A percentile compares a stretch with the other conserved stretches of the same genome.
phyloP scores from a whole-genome alignment of 37 sponge, comb jelly and placozoan species.

The Aplysina aerophoba region DNA sequence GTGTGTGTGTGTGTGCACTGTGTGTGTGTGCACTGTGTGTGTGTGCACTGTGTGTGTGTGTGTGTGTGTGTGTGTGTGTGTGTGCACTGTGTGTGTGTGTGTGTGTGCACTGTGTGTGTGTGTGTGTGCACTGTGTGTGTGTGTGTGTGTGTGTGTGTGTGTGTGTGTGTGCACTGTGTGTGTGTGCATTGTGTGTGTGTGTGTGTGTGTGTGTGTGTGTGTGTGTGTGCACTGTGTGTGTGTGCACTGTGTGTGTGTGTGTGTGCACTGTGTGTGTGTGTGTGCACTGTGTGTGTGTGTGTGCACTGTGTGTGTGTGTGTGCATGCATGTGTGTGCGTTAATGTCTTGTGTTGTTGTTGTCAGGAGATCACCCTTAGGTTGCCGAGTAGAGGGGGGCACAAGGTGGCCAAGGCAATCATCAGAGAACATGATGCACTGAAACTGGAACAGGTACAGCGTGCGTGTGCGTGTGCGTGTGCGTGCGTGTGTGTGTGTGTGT shows the following conservation, averaged over 20 bases:
- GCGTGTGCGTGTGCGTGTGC: conserved; percentile 8
- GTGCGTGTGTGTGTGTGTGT: conserved; percentile 11
- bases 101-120: neutral
- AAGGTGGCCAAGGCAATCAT: conserved; percentile 57
- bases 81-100: too few species aligned
- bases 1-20: neutral
- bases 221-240: too few species aligned
- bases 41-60: too few species aligned
- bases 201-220: too few species aligned
- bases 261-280: neutral
- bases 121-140: conserved; percentile 22
- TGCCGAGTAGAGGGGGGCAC: conserved; percentile 46
- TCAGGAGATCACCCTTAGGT: conserved; percentile 67
- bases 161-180: neutral
- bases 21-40: neutral
- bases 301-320: neutral
- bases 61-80: too few species aligned
- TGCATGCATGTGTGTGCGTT: neutral
- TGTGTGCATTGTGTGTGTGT: neutral
- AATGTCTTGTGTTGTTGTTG: neutral
- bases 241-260: too few species aligned
- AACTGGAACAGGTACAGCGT: conserved; percentile 70
- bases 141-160: neutral
- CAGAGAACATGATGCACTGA: conserved; percentile 78
- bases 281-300: conserved; percentile 11